A percentile compares a stretch with the other conserved stretches of the same genome.
Conservation (phyloP, 2,888 invertebrate genomes). For the Ptilodon capucinus region DNA sequence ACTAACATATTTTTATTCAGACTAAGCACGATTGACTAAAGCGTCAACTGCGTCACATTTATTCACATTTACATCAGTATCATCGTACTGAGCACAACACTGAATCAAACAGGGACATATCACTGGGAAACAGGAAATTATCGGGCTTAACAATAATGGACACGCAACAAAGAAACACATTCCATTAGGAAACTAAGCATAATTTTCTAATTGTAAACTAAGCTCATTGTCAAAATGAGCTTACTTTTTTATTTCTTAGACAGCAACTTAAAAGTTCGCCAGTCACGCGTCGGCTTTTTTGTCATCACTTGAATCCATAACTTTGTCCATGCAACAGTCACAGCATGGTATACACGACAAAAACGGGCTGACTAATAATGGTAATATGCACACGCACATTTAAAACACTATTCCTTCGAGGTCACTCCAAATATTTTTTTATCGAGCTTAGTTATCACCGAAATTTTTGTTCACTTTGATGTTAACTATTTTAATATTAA, state of each 20-base stretch:
- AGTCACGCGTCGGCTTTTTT: background rate
- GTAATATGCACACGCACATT: constrained; percentile 46
- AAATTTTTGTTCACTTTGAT: background rate
- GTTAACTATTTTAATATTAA: too few relatives aligned
- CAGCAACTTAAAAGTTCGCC: too few relatives aligned
- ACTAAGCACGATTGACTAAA: background rate
- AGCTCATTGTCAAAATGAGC: constrained; percentile 1
- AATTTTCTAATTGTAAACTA: background rate
- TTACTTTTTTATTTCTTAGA: too few relatives aligned
- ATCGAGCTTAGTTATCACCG: background rate
- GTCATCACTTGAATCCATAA: constrained; percentile 8
- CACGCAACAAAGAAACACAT: constrained; percentile 30
- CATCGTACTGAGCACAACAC: constrained; percentile 22
- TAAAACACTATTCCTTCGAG: background rate
- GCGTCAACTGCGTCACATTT: background rate
- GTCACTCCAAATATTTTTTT: background rate
- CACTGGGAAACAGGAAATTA: constrained; percentile 38
- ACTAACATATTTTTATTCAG: background rate
- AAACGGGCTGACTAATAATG: constrained; percentile 46
- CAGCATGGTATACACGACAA: constrained; percentile 49
- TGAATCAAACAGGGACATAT: constrained; percentile 37
- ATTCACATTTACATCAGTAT: background rate
- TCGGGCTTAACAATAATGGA: constrained; percentile 32
- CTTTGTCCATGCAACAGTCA: constrained; percentile 47
- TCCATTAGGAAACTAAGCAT: background rate